Percentiles rank a stretch among this genome's conserved stretches.
phyloP scores from a whole-genome alignment of 2,797 vertebrate genomes.

The Lutjanus argentimaculatus region DNA sequence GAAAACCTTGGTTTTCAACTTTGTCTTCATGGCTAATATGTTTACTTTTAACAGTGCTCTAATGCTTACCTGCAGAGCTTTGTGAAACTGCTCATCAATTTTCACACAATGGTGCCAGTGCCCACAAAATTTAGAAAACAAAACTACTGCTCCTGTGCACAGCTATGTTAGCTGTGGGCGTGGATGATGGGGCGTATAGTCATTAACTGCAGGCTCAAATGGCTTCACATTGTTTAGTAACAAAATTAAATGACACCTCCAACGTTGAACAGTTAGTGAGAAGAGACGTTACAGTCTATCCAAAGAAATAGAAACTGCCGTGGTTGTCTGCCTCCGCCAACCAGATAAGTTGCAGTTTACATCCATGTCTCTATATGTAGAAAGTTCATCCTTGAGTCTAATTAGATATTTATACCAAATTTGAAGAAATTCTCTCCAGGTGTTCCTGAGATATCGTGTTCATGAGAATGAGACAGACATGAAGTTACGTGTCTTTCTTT shows the following conservation, averaged over 20 bases:
- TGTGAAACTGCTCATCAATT: neutral
- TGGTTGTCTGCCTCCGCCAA: no score
- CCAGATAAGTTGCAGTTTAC: no score
- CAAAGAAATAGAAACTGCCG: neutral
- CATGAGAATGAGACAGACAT: no score
- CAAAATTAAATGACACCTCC: neutral
- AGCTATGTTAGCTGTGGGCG: neutral
- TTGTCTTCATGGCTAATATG: neutral
- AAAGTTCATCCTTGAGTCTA: no score
- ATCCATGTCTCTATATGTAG: no score
- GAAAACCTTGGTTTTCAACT: constrained; percentile 1
- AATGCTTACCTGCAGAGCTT: neutral
- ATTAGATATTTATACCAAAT: no score
- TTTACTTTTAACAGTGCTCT: neutral
- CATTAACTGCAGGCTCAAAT: neutral
- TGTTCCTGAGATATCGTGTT: no score
- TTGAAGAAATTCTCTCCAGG: no score
- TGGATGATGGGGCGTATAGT: neutral
- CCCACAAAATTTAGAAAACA: neutral
- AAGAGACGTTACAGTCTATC: no score
- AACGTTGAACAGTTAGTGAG: neutral
- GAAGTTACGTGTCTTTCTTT: no score
- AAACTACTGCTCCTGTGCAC: neutral
- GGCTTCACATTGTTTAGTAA: neutral
- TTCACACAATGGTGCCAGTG: neutral